Evolutionary conservation across 2,113 vertebrate species (phyloP), one percentile per base, ranked within the genome.

Genomic region (Odocoileus hemionus): DNA sequence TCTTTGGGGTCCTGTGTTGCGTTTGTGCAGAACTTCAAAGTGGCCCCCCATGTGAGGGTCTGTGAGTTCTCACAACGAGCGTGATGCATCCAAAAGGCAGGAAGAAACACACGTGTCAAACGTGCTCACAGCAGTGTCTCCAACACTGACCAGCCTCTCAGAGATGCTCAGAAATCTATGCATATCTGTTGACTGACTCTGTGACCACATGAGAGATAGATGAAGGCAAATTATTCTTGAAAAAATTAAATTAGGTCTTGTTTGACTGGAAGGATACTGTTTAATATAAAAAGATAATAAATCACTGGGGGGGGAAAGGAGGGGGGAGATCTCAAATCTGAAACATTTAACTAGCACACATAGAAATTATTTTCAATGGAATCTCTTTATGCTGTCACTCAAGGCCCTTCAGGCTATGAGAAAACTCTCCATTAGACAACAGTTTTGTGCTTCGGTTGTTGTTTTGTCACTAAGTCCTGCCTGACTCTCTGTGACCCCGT

Each of bases 11-110:
- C 60, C 45, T 10, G 26, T 50, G 33, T 57, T 91, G 43, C 23
- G 70, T 91, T 79, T 16, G 57, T 9, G 4, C 21, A 95, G 55
- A 84, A 70, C 55, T 86, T 95, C 78, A 89, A 94, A 89, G 54
- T 26, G 47, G 26, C 19, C 26, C 36, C 55, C 17, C 1, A 3
- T 9, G 30, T 47, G 86, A 30, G 19, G 93, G 67, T 36, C 43
- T 33, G 25, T 30, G 70, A 13, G 86, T 33, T 9, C 50, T 67
- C 74, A 79, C 23, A 13, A 54, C 16, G 47, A 95, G 7, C 5
- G 23, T 13, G 25, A 55, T 5, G 5, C 1, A n/a, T 12, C 36
- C 16, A 45, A 87, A 58, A 45, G 50, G 11, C 23, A 33, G 15
- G 36, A 83, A 50, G 14, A 61, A n/a, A 7, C 10, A 11, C 1